phyloP scores from a whole-genome alignment of 2,113 vertebrate genomes.

The Scopus umbretta region DNA sequence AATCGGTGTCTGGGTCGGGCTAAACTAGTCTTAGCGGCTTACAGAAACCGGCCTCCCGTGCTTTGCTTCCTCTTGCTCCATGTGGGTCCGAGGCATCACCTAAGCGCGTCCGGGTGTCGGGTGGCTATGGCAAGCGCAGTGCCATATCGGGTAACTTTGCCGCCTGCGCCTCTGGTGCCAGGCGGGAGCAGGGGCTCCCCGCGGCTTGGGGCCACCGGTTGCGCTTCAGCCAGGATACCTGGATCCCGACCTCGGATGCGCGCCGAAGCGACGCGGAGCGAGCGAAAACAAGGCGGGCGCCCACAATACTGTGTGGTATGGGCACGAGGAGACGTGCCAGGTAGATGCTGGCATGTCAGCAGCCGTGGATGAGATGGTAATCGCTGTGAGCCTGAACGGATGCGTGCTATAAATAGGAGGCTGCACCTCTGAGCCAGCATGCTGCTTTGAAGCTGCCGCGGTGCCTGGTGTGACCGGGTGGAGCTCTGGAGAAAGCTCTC shows the following conservation, averaged over 20 bases:
- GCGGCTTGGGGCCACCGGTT: fast-evolving
- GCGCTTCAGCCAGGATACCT: fast-evolving
- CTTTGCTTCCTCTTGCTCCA: background rate
- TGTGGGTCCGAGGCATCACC: background rate
- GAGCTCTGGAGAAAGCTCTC: background rate
- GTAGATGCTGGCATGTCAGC: background rate
- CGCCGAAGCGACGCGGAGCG: fast-evolving
- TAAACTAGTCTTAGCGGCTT: background rate
- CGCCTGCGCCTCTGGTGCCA: background rate
- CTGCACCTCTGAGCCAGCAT: background rate
- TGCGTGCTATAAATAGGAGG: background rate
- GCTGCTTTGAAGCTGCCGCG: background rate
- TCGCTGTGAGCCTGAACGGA: background rate
- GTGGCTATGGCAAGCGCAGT: background rate
- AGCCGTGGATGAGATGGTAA: background rate
- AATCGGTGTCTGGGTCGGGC: background rate
- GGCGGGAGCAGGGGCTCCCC: background rate
- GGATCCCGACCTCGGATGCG: background rate
- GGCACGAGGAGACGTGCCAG: background rate
- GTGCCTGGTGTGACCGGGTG: background rate
- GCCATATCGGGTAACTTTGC: background rate
- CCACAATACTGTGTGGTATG: fast-evolving
- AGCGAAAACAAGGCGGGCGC: background rate
- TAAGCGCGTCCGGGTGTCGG: background rate
- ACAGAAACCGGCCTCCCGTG: fast-evolving